Evolutionary conservation across 2,888 invertebrate species (phyloP).

Genomic region (Habroteleia sp.): DNA sequence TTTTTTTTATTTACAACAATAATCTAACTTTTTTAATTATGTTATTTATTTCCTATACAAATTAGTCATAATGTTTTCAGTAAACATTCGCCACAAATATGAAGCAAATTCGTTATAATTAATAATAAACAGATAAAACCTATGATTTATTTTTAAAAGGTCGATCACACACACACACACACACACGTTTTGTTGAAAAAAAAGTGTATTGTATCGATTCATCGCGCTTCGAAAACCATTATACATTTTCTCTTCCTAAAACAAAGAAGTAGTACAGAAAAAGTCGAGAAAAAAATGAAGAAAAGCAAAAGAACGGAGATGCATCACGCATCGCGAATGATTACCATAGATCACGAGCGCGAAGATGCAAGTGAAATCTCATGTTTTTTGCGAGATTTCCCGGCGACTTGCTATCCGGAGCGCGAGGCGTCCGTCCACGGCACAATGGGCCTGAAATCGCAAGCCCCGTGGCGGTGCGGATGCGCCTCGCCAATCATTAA

Average conservation of each 20-base stretch:
- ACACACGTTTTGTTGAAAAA: too few species aligned
- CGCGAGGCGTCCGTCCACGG: constrained; percentile 42
- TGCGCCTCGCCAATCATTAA: constrained; percentile 54
- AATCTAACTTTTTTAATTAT: too few species aligned
- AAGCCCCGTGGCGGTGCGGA: constrained; percentile 41
- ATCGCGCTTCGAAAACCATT: too few species aligned
- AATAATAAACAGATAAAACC: too few species aligned
- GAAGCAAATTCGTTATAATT: too few species aligned
- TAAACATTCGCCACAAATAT: too few species aligned
- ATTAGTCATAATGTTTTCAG: too few species aligned
- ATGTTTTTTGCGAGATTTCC: constrained; percentile 48
- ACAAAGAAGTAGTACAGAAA: constrained; percentile 31
- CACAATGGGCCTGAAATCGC: constrained; percentile 41
- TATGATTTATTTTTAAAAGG: too few species aligned
- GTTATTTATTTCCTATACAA: too few species aligned
- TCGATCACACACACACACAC: too few species aligned
- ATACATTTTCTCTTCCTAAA: constrained; percentile 52
- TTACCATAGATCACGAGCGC: constrained; percentile 30
- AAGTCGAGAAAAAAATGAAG: constrained; percentile 8
- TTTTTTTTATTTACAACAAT: too few species aligned
- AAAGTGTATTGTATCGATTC: too few species aligned
- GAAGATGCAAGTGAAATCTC: constrained; percentile 57
- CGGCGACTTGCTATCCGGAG: constrained; percentile 50
- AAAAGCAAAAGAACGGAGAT: constrained; percentile 4
- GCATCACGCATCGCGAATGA: constrained; percentile 4